Base-by-base conservation (phyloP, 2,888 invertebrate species). In the Eumerus sabulonum region DNA sequence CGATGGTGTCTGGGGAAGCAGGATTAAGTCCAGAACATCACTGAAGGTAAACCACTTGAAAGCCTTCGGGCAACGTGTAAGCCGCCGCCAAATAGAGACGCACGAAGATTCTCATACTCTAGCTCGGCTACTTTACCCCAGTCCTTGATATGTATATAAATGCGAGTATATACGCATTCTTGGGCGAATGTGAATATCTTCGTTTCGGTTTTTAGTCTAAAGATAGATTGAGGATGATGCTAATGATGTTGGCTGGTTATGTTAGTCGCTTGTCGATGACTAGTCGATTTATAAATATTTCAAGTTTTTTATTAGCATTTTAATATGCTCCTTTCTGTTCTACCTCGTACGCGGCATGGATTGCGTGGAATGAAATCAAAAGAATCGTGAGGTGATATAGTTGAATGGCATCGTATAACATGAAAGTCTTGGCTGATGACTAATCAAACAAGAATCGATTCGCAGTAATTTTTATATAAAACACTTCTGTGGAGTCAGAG, bases 21-120 rank as follows among this genome's bases (percentile, higher is more conserved):
- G 70, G 70, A 76, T 64, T 60, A 76, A 54, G 50, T 40, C 42
- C 60, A 48, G 66, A 66, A 66, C 59, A 59, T 54, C 66, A 27
- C 59, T 60, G 54, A 73, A 73, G 73, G 73, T 73, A 60, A 67
- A 73, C 73, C 60, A 64, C 70, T 76, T 50, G 40, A 59, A 64
- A 35, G 54, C 48, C 76, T 64, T 54, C 42, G 27, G 40, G 40
- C 18, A 12, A 57, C 50, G 48, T 48, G 48, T 57, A 17, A 38
- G 17, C 16, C 51, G 27, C 38, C 59, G 40, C 40, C 27, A 7
- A 27, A 27, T 27, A 27, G 2, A 36, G 42, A 76, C 42, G 56
- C 54, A 56, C 45, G 17, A 62, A 17, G 42, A 51, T 51, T 51
- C 38, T 51, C 19, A 57, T 63, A 45, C 40, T 35, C 42, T 42